Percentiles rank a stretch among this genome's conserved stretches.
Evolutionary conservation across 2,113 vertebrate genomes (phyloP).

Genomic region (Hassar affinis): DNA sequence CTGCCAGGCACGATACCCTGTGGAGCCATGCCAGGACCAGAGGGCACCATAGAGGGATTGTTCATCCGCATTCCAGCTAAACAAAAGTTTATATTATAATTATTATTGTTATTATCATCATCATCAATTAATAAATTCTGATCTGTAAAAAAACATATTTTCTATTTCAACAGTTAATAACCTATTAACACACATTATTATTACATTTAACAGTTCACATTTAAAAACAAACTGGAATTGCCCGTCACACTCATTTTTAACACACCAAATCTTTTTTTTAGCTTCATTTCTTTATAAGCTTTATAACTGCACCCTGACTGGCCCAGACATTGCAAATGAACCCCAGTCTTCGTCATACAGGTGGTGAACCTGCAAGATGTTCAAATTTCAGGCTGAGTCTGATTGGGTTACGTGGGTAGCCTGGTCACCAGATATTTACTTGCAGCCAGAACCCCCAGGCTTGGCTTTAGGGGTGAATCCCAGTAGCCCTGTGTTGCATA

Average conservation of each 20-base stretch:
- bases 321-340: background rate
- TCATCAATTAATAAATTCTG: background rate
- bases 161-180: background rate
- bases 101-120: background rate
- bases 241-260: background rate
- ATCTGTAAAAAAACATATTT: background rate
- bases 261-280: background rate
- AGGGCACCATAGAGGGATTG: conserved; percentile 87
- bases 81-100: background rate
- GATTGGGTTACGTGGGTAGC: background rate
- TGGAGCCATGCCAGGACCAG: conserved; percentile 79
- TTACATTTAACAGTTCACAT: background rate
- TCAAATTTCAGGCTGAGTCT: background rate
- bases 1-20: conserved; percentile 81
- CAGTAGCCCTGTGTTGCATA: background rate
- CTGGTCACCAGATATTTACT: background rate
- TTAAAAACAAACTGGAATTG: background rate
- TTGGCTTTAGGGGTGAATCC: too few species aligned
- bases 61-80: conserved; percentile 78
- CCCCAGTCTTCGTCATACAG: background rate
- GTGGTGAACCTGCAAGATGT: background rate
- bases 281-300: background rate
- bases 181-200: background rate
- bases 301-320: background rate
- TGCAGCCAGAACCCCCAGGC: background rate